Base-by-base conservation (phyloP, 1,140 invertebrate species). In the Drosophila mojavensis region DNA sequence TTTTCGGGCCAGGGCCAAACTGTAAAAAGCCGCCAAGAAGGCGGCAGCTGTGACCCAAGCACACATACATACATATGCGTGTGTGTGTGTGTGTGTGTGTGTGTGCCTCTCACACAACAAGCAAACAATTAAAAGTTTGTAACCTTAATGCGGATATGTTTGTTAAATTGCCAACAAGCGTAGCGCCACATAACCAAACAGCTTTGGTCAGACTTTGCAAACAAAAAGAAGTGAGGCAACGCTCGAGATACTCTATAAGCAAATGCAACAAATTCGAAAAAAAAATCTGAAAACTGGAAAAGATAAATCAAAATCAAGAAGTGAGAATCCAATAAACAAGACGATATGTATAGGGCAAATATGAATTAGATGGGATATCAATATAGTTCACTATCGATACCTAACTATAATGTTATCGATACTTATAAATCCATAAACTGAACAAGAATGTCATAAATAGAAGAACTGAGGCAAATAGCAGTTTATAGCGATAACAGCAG, bases 81-180 rank as follows among this genome's bases (percentile, higher is more conserved):
- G 39, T 61, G 24, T 62, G 6, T 53, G 56, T 63, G 11, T 61
- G 48, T 45, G 41, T 73, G 24, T 70, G 48, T 54, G 65, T 80
- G 59, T 47, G 48, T 48, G 36, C 62, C 54, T 67, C 41, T 78
- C 59, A 88, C 76, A 65, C 79, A 88, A 89, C 84, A 89, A 89
- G 84, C 84, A 90, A 88, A 89, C 84, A 89, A 89, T 89, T 89
- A 89, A 89, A 89, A 89, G 84, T 89, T 89, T 89, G 78, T 89
- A 89, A 89, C 85, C 84, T 83, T 89, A 89, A 89, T 89, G 84
- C 84, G 84, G 84, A 89, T 89, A 89, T 89, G 84, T 89, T 89
- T 89, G 84, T 89, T 89, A 89, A 89, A 89, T 89, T 89, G 84
- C 84, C 83, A 83, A 80, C 79, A 78, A 67, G 43, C 79, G 61